These are phyloP conservation scores for Hippocampus abdominalis DNA, from an alignment of 2,113 vertebrate genomes.

Conservation along the genomic window DNA sequence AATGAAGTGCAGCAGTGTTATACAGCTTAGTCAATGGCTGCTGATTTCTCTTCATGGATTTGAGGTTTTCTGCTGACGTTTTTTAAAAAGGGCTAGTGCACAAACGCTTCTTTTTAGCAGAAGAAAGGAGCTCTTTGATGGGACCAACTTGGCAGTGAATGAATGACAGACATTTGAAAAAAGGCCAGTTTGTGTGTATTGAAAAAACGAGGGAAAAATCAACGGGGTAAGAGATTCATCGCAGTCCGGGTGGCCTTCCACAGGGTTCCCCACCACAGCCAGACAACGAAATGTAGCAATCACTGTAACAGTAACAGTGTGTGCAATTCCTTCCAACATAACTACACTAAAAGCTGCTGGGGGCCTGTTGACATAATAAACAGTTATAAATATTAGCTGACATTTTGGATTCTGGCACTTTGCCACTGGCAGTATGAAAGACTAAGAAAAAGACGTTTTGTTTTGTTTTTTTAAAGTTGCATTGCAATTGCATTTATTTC, in stretches of 20 bases:
- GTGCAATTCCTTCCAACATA: slow-evolving; percentile 33
- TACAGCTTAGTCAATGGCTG: too few species aligned
- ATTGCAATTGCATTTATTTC: slow-evolving; percentile 80
- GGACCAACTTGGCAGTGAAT: slow-evolving; percentile 30
- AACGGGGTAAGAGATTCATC: neutral
- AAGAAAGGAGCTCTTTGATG: slow-evolving; percentile 48
- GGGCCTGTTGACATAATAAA: slow-evolving; percentile 35
- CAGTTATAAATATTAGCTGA: slow-evolving; percentile 34
- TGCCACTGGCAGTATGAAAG: slow-evolving; percentile 1
- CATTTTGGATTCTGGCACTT: slow-evolving; percentile 6
- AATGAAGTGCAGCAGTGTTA: too few species aligned
- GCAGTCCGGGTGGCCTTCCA: slow-evolving; percentile 26
- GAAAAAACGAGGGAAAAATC: neutral
- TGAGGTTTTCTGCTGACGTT: neutral
- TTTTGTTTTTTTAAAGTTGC: slow-evolving; percentile 55
- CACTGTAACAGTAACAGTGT: slow-evolving; percentile 41
- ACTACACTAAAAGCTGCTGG: slow-evolving; percentile 31
- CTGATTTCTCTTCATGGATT: too few species aligned
- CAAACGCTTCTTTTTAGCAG: slow-evolving; percentile 11
- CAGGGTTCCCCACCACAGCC: slow-evolving; percentile 26
- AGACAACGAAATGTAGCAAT: slow-evolving; percentile 33
- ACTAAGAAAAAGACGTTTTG: slow-evolving; percentile 6
- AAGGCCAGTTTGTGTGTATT: slow-evolving; percentile 20
- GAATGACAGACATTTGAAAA: slow-evolving; percentile 40
- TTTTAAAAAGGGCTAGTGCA: slow-evolving; percentile 6